These are phyloP conservation scores for Pterophyllum scalare DNA, from an alignment of 2,113 vertebrate genomes.

Conservation along the genomic window DNA sequence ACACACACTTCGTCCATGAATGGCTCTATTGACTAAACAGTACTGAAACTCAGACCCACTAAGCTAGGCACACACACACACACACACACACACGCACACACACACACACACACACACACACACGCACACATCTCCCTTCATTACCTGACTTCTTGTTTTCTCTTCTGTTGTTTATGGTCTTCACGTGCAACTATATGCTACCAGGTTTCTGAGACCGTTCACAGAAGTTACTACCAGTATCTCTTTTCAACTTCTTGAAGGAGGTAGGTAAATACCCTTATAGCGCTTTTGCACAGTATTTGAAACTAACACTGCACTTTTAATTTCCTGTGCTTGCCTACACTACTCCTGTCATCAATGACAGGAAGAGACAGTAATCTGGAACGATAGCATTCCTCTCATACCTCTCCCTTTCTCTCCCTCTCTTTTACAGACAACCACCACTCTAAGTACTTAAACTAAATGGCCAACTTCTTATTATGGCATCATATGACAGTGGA, in stretches of 20 bases:
- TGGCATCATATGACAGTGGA: not conserved
- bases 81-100: not conserved
- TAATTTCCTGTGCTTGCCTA: not conserved
- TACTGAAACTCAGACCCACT: not conserved
- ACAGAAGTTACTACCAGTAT: not conserved
- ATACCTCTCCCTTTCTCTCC: slow-evolving; percentile 22
- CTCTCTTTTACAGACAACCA: not conserved
- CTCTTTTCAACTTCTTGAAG: not conserved
- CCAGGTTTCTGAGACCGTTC: not conserved
- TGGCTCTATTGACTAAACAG: slow-evolving; percentile 21
- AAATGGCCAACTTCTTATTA: too few species aligned
- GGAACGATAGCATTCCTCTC: slow-evolving; percentile 59
- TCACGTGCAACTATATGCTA: too few species aligned
- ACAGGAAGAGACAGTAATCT: slow-evolving; percentile 61
- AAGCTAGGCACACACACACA: not conserved
- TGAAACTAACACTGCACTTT: not conserved
- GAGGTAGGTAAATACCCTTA: too few species aligned
- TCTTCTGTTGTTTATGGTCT: too few species aligned
- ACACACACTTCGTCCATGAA: slow-evolving; percentile 30
- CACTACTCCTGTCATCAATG: slow-evolving; percentile 7
- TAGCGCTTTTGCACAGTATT: not conserved
- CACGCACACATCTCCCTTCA: not conserved
- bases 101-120: not conserved
- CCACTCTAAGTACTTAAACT: not conserved
- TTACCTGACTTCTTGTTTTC: not conserved